Percentiles rank a stretch among this genome's conserved stretches.
Conservation (phyloP, 2,888 invertebrate species). For the Ormyrus nitidulus region DNA sequence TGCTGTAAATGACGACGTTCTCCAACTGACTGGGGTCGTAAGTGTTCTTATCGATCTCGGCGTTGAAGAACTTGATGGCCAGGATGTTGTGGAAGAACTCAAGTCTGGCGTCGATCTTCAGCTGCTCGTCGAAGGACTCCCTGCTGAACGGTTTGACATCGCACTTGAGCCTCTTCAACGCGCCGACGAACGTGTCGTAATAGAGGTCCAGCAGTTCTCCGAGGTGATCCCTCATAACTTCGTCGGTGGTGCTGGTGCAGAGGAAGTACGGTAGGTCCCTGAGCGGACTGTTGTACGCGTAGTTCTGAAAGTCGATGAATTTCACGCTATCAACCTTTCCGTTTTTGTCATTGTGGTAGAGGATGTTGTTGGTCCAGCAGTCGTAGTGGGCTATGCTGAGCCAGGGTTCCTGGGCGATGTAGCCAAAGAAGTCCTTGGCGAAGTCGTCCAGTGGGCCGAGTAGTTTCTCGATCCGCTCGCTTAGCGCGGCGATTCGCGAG, state of each 20-base stretch:
- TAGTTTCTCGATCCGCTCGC: conserved; percentile 41
- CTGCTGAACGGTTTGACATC: conserved; percentile 65
- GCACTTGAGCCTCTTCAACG: conserved; percentile 73
- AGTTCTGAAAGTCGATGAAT: conserved; percentile 80
- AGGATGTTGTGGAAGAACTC: conserved; percentile 65
- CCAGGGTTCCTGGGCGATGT: conserved; percentile 73
- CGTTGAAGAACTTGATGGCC: conserved; percentile 51
- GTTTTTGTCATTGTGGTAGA: conserved; percentile 76
- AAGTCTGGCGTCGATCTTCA: conserved; percentile 60
- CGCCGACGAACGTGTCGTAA: conserved; percentile 76
- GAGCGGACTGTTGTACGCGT: conserved; percentile 76
- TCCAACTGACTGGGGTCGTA: conserved; percentile 44
- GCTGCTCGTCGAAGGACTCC: conserved; percentile 61
- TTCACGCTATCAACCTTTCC: conserved; percentile 76
- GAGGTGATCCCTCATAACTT: conserved; percentile 74
- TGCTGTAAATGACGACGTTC: conserved; percentile 31
- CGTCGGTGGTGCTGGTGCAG: conserved; percentile 76
- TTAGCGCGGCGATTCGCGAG: conserved; percentile 64
- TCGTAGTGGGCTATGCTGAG: conserved; percentile 78
- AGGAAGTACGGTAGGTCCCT: conserved; percentile 79
- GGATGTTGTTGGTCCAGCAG: conserved; percentile 80
- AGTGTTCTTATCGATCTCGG: conserved; percentile 44
- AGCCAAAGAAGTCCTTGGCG: conserved; percentile 20
- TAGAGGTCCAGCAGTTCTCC: conserved; percentile 78
- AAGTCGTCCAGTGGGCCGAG: neutral